Evolutionary conservation across 2,797 vertebrate species (phyloP), one percentile per base, ranked within the genome.

Genomic region (Corythornis leucogaster): DNA sequence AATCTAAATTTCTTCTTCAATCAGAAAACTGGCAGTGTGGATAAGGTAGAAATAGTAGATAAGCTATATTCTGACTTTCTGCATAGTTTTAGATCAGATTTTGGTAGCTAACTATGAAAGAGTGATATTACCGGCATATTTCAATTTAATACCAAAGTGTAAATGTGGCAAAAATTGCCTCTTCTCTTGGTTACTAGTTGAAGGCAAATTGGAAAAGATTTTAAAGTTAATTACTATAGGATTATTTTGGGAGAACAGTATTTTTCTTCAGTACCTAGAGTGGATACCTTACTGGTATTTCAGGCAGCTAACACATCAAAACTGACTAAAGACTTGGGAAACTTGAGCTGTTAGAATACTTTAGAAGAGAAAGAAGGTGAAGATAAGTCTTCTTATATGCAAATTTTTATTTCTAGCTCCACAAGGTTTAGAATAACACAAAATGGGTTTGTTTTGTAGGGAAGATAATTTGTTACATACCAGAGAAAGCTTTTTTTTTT

Each of bases 231-330:
- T 43, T 59, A 54, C 20, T 43, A 5, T n/a, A 51, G 14, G 8
- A 62, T 5, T 73, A n/a, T 73, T 31, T 22, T 53, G 21, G 45
- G 25, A 80, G 68, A n/a, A 30, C 15, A 30, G 15, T 81, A 33
- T 59, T 69, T 84, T 38, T 30, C 9, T 55, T 82, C 4, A 1
- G 5, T 42, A 46, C 25, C 14, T 64, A 5, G 48, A 45, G 8
- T 24, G 16, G 30, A n/a, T 20, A 24, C 1, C 0, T 17, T 67
- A 43, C 2, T 2, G 0, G 2, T 53, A 15, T 42, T 76, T 45
- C 35, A 59, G 45, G 15, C 15, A 74, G 30, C 48, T 77, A 43
- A 12, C 17, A 59, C 19, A 40, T 20, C 35, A 69, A 57, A 89
- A 59, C 16, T 38, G 31, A 30, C 38, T 69, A 15, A 35, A 63